Percentiles rank a stretch among this genome's conserved stretches.
phyloP scores from a whole-genome alignment of 2,888 invertebrate genomes.

The Caenorhabditis wallacei region DNA sequence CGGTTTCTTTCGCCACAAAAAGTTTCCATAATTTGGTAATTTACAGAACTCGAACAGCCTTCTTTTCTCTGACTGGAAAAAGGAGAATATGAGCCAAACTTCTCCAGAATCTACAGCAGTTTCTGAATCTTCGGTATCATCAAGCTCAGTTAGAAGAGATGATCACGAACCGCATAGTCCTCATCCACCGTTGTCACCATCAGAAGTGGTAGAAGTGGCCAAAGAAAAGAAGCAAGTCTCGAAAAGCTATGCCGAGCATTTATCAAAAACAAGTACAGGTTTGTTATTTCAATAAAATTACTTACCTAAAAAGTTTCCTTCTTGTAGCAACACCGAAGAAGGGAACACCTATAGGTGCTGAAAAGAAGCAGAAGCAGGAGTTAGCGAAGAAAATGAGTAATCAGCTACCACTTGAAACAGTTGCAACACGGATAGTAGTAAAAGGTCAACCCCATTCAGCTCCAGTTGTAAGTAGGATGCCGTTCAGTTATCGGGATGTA shows the following conservation, averaged over 20 bases:
- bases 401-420: conserved; percentile 23
- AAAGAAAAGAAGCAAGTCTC: conserved; percentile 38
- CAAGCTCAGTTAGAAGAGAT: conserved; percentile 5
- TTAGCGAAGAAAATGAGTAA: conserved; percentile 53
- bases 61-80: conserved; percentile 63
- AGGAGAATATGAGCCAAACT: conserved; percentile 44
- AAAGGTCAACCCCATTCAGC: conserved; percentile 70
- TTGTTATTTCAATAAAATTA: not conserved
- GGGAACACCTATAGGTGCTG: conserved; percentile 48
- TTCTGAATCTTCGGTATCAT: conserved; percentile 34
- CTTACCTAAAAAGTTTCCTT: too few species aligned
- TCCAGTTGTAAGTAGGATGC: conserved; percentile 71
- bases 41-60: conserved; percentile 26
- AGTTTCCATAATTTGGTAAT: too few species aligned
- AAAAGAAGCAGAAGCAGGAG: conserved; percentile 61
- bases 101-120: conserved; percentile 31
- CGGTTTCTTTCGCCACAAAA: conserved; percentile 4
- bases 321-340: conserved; percentile 31
- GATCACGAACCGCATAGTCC: not conserved
- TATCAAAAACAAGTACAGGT: conserved; percentile 40
- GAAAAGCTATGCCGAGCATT: conserved; percentile 55
- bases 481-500: conserved; percentile 67
- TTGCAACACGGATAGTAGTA: conserved; percentile 39
- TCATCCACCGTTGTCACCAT: conserved; percentile 39
- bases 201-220: conserved; percentile 42